phyloP scores from a whole-genome alignment of 2,113 vertebrate genomes.

The Thamnophis sirtalis region DNA sequence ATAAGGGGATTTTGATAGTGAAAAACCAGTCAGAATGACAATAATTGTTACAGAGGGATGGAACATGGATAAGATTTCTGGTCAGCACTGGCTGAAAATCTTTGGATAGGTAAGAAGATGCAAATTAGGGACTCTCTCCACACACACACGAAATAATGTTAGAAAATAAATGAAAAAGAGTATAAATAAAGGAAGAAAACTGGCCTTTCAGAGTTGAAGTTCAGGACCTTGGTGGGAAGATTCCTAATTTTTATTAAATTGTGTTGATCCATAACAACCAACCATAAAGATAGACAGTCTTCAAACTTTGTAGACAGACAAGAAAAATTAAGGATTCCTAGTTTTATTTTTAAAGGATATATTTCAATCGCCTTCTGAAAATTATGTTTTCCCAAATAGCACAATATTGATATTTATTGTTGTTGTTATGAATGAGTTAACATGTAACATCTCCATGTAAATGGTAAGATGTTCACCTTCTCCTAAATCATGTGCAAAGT shows the following conservation, averaged over 20 bases:
- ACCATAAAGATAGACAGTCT: neutral
- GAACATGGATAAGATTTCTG: neutral
- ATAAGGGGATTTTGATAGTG: neutral
- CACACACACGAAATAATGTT: neutral
- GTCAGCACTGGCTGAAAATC: neutral
- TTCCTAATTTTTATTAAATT: neutral
- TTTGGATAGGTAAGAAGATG: neutral
- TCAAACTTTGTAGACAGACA: neutral
- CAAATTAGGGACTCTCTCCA: neutral
- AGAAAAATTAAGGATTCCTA: neutral
- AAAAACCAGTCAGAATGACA: neutral
- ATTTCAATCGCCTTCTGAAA: neutral
- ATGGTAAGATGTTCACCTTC: neutral
- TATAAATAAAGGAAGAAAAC: neutral
- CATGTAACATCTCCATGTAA: neutral
- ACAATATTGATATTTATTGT: neutral
- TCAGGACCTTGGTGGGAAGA: neutral
- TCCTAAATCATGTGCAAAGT: neutral
- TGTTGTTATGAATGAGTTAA: neutral
- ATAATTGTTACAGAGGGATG: neutral
- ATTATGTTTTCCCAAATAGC: neutral
- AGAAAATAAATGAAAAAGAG: neutral
- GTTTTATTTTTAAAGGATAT: neutral
- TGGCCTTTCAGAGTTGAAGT: neutral
- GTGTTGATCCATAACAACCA: neutral